Conservation (phyloP, 2,113 vertebrate species). For the Anhinga anhinga region DNA sequence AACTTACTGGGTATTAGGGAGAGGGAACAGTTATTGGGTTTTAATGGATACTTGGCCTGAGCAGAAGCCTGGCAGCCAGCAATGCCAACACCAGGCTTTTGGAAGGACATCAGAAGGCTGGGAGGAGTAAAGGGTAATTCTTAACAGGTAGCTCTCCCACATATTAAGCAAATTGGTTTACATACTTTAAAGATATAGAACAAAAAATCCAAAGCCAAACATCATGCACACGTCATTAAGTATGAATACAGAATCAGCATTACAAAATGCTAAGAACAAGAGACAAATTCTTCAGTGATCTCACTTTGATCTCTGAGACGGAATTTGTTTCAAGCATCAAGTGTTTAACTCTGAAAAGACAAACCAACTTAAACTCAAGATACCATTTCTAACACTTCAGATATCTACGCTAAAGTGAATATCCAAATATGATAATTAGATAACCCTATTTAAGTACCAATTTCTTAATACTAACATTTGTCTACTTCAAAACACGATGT, state of each 20-base stretch:
- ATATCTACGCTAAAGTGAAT: not conserved
- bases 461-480: not conserved
- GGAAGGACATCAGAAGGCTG: not conserved
- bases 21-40: not conserved
- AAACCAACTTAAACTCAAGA: not conserved
- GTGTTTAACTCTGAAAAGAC: not conserved
- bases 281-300: not conserved
- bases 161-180: not conserved
- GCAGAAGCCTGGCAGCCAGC: not conserved
- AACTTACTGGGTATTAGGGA: not conserved
- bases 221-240: not conserved
- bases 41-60: not conserved
- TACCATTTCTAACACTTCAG: not conserved
- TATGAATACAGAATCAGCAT: not conserved
- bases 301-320: not conserved
- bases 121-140: not conserved
- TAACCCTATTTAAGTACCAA: not conserved
- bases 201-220: not conserved
- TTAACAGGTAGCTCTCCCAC: not conserved
- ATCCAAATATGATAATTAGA: not conserved
- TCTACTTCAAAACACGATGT: not conserved
- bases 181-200: not conserved
- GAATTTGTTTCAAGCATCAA: not conserved
- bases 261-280: not conserved
- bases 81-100: not conserved